Conservation (phyloP, 1,140 invertebrate genomes). For the Ostrea edulis region DNA sequence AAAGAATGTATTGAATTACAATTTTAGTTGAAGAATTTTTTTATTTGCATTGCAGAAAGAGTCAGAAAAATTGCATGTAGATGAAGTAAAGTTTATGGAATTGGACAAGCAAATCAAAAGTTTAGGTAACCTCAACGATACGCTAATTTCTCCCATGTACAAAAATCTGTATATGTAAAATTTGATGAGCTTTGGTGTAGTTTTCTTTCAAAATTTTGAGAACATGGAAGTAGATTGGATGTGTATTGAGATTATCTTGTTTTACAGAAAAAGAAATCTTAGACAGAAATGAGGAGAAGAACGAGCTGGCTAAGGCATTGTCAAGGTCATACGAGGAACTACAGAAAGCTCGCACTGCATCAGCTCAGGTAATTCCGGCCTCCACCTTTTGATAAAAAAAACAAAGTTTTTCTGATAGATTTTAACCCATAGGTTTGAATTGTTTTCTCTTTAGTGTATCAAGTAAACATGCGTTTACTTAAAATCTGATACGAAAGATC, state of each 20-base stretch:
- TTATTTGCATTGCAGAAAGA: slow-evolving; percentile 66
- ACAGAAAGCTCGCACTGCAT: slow-evolving; percentile 68
- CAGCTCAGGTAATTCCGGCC: slow-evolving; percentile 61
- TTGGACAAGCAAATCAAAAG: slow-evolving; percentile 71
- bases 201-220: too few relatives aligned
- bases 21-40: neutral
- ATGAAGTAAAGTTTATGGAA: slow-evolving; percentile 70
- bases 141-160: too few relatives aligned
- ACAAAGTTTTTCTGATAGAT: neutral
- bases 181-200: too few relatives aligned
- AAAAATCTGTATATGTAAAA: too few relatives aligned
- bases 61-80: slow-evolving; percentile 65
- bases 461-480: neutral
- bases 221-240: neutral
- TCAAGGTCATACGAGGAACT: slow-evolving; percentile 74
- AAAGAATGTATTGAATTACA: neutral
- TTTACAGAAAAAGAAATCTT: slow-evolving; percentile 68
- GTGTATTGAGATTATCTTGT: slow-evolving; percentile 1
- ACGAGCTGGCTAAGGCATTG: slow-evolving; percentile 72
- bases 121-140: slow-evolving; percentile 62
- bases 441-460: neutral
- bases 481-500: too few relatives aligned
- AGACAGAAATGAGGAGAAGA: slow-evolving; percentile 72
- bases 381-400: neutral
- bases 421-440: neutral